phyloP scores from a whole-genome alignment of 2,888 invertebrate genomes.

The Branchipolynoe longqiensis region DNA sequence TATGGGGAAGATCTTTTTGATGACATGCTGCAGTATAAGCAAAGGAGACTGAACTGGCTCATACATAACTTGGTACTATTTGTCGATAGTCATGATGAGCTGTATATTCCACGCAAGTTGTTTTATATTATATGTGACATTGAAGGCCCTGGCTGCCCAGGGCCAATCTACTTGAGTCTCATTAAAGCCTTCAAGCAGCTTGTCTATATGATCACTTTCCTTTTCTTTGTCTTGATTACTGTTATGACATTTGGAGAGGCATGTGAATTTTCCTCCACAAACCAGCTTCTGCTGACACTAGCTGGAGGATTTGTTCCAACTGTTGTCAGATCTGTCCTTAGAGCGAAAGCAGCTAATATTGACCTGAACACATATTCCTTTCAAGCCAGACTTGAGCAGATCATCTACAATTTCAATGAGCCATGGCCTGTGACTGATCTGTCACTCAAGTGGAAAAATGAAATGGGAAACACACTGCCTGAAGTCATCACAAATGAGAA shows the following conservation, averaged over 20 bases:
- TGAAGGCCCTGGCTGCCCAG: conserved; percentile 75
- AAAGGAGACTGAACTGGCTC: conserved; percentile 17
- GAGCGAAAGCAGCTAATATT: conserved; percentile 73
- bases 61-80: conserved; percentile 52
- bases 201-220: conserved; percentile 76
- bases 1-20: not conserved
- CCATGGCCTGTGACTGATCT: conserved; percentile 77
- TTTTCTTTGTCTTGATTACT: conserved; percentile 77
- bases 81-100: conserved; percentile 70
- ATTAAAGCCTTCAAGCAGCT: conserved; percentile 76
- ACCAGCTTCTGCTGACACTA: conserved; percentile 76
- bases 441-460: too few relatives aligned
- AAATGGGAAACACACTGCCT: too few relatives aligned
- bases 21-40: not conserved
- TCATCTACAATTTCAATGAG: conserved; percentile 75
- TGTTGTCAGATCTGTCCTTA: conserved; percentile 76
- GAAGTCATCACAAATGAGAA: too few relatives aligned
- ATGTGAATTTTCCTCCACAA: conserved; percentile 76
- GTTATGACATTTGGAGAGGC: conserved; percentile 79
- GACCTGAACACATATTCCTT: conserved; percentile 76
- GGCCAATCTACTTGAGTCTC: conserved; percentile 76
- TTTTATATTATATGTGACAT: conserved; percentile 76
- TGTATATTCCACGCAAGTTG: conserved; percentile 75
- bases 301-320: conserved; percentile 79
- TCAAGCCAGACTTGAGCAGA: conserved; percentile 78